phyloP scores from a whole-genome alignment of 2,113 vertebrate genomes.

The Mirounga angustirostris region DNA sequence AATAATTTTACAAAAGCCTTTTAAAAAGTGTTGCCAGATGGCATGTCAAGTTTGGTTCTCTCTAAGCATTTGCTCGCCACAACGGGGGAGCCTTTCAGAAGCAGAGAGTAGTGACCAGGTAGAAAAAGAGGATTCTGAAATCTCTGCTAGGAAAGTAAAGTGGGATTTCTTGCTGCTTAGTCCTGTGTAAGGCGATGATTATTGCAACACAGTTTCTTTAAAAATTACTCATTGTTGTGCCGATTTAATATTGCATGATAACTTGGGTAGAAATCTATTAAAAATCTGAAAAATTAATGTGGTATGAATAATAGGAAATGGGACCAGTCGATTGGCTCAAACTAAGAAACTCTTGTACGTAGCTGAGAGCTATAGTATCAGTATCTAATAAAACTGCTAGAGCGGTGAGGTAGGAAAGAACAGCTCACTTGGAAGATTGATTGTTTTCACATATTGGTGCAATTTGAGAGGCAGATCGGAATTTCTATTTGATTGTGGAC shows the following conservation, averaged over 20 bases:
- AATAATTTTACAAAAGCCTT: neutral
- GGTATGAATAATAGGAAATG: conserved; percentile 3
- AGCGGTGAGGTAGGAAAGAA: neutral
- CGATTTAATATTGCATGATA: neutral
- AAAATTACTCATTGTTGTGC: neutral
- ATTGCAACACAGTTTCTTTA: neutral
- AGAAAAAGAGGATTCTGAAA: neutral
- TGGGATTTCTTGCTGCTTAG: neutral
- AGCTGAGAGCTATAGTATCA: neutral
- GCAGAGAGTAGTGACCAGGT: neutral
- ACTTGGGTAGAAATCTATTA: conserved; percentile 35
- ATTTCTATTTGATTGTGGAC: neutral
- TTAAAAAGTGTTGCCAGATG: neutral
- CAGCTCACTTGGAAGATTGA: neutral
- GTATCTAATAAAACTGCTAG: neutral
- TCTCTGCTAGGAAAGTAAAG: neutral
- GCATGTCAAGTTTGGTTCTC: neutral
- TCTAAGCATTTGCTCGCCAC: neutral
- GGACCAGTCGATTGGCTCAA: neutral
- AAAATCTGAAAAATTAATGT: conserved; percentile 57
- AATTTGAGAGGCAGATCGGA: neutral
- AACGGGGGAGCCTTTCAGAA: neutral
- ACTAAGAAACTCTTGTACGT: neutral
- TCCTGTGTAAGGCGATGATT: neutral
- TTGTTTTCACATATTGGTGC: neutral